Evolutionary conservation across 2,797 vertebrate species (phyloP), one percentile per base, ranked within the genome.

Genomic region (Anas acuta): DNA sequence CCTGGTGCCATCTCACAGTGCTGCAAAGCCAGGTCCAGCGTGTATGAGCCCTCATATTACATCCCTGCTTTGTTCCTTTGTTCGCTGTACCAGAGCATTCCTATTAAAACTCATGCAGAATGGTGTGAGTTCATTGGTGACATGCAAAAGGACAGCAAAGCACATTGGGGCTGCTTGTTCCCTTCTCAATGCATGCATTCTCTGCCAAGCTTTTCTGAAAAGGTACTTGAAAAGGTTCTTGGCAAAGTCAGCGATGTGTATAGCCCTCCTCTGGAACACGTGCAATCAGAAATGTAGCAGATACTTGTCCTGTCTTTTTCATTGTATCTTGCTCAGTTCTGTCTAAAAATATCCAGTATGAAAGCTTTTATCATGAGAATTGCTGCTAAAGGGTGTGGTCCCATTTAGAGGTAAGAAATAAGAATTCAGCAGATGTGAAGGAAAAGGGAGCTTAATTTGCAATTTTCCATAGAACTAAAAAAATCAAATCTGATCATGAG

Each of bases 1-100:
- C 6, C 17, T 10, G 13, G 35, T 13, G 12, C 25, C 12, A 6
- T 11, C 54, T 33, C 43, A 32, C 35, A 77, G 57, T 61, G 39
- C 20, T 84, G 76, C 84, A 74, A 58, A 70, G 26, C 41, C 61
- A 43, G 33, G 30, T 25, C 37, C 74, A 64, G 35, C 15, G 1
- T 0, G 1, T 16, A 15, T 5, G 7, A 57, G 10, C 43, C 26
- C 35, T 30, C 47, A 4, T 4, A 9, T 10, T 25, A 56, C 58
- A 58, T 66, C 66, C 57, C 21, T 73, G 14, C 23, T 92, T 82
- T 85, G 13, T 33, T 71, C 17, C 66, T 87, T 41, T 25, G 11
- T 23, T 22, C 5, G 17, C 21, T 61, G 2, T 22, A 2, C 8
- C 3, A 5, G 25, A 72, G 26, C 25, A 61, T 18, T 49, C 17